phyloP scores from a whole-genome alignment of 2,797 vertebrate species.

The Leptodactylus fallax region DNA sequence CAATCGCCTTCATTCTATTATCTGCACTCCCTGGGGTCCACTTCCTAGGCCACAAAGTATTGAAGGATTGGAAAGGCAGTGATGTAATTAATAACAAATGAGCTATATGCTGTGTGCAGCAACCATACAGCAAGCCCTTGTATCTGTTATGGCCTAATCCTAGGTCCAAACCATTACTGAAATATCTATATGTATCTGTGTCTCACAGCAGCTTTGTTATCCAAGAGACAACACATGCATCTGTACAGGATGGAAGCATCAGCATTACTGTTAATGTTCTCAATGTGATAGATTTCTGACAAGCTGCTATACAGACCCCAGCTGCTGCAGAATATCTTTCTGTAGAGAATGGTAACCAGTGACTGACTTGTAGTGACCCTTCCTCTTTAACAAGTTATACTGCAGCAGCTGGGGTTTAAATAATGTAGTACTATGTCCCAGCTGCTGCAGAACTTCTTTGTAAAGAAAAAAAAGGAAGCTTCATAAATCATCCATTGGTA shows the following conservation, averaged over 20 bases:
- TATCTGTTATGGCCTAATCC: background rate
- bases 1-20: conserved; percentile 35
- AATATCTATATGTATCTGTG: background rate
- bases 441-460: background rate
- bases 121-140: background rate
- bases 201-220: too few relatives aligned
- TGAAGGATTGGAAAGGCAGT: conserved; percentile 25
- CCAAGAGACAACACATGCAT: background rate
- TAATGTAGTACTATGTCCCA: background rate
- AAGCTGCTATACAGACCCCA: too few relatives aligned
- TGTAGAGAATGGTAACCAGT: too few relatives aligned
- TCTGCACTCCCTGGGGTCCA: conserved; percentile 14
- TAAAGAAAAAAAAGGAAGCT: background rate
- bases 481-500: background rate
- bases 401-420: background rate
- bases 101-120: background rate
- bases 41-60: conserved; percentile 32
- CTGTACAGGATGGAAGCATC: background rate
- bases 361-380: too few relatives aligned
- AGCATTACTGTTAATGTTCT: background rate
- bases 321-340: background rate
- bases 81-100: conserved; percentile 40
- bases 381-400: too few relatives aligned
- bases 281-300: background rate
- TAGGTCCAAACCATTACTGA: background rate